Conservation (phyloP, 1,140 invertebrate genomes). For the Bombus pyrosoma region DNA sequence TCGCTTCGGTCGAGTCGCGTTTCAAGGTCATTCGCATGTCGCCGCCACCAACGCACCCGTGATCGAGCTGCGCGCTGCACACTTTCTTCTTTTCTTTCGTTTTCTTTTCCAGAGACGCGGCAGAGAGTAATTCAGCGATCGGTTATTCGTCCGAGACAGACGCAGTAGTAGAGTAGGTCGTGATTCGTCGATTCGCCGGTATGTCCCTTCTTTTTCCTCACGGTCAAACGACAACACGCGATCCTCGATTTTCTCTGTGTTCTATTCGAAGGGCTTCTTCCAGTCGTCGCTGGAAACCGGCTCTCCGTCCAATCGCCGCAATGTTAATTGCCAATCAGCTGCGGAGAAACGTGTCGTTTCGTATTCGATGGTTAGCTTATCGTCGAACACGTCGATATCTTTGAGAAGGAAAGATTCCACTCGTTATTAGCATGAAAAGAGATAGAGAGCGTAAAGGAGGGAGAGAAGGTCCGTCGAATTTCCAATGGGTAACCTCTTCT, state of each 20-base stretch:
- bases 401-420: constrained; percentile 32
- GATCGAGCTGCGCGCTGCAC: not conserved
- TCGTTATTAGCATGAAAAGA: constrained; percentile 26
- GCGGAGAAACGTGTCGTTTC: constrained; percentile 27
- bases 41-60: not conserved
- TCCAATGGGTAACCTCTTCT: constrained; percentile 4
- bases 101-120: not conserved
- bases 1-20: constrained; percentile 7
- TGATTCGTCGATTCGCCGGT: constrained; percentile 37
- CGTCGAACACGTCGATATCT: constrained; percentile 30
- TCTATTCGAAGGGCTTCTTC: not conserved
- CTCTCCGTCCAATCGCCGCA: constrained; percentile 2
- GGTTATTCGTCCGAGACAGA: not conserved
- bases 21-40: constrained; percentile 47
- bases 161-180: too few relatives aligned
- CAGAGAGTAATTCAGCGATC: not conserved
- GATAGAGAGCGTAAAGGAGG: not conserved
- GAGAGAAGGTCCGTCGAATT: not conserved
- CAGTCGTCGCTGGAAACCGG: not conserved
- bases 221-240: not conserved
- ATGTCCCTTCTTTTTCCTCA: not conserved
- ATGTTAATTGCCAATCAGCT: constrained; percentile 12
- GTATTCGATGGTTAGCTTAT: constrained; percentile 33
- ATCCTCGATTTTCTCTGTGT: not conserved
- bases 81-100: not conserved